These are phyloP conservation scores for Helleia helle DNA, from an alignment of 2,888 invertebrate species.

Conservation along the genomic window DNA sequence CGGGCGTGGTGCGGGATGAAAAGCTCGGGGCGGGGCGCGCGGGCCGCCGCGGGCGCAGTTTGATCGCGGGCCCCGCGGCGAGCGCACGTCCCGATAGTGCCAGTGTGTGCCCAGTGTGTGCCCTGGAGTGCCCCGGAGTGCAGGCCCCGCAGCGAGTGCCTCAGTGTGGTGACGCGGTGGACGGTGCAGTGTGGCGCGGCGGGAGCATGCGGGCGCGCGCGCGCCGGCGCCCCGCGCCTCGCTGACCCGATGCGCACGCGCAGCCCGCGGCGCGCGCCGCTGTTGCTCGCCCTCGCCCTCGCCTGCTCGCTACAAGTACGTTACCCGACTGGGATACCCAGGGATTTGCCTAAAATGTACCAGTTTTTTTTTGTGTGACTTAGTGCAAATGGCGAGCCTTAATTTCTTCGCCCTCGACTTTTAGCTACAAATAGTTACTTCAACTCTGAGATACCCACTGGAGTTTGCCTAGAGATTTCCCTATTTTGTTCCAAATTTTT, in stretches of 20 bases:
- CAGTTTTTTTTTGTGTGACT: too few species aligned
- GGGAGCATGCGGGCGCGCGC: conserved; percentile 39
- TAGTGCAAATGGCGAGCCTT: too few species aligned
- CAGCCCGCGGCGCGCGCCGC: conserved; percentile 53
- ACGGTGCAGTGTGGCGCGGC: conserved; percentile 25
- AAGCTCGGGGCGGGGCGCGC: conserved; percentile 19
- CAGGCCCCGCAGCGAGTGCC: conserved; percentile 33
- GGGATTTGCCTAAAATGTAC: too few species aligned
- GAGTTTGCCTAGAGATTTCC: too few species aligned
- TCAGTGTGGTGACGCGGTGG: conserved; percentile 12
- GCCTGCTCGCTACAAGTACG: conserved; percentile 57
- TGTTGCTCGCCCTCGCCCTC: conserved; percentile 58
- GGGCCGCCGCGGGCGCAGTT: conserved; percentile 33
- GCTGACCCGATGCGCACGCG: conserved; percentile 50
- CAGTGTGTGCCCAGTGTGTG: conserved; percentile 16
- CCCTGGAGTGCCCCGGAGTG: conserved; percentile 10
- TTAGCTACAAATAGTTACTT: too few species aligned
- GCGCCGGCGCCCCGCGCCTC: conserved; percentile 38
- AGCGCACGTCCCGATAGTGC: conserved; percentile 31
- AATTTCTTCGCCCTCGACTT: too few species aligned
- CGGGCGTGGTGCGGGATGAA: conserved; percentile 8
- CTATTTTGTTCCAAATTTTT: too few species aligned
- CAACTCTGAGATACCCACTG: too few species aligned
- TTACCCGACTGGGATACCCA: too few species aligned
- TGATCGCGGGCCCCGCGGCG: conserved; percentile 34